Evolutionary conservation across 2,113 vertebrate genomes (phyloP).

Genomic region (Phyllostomus discolor): DNA sequence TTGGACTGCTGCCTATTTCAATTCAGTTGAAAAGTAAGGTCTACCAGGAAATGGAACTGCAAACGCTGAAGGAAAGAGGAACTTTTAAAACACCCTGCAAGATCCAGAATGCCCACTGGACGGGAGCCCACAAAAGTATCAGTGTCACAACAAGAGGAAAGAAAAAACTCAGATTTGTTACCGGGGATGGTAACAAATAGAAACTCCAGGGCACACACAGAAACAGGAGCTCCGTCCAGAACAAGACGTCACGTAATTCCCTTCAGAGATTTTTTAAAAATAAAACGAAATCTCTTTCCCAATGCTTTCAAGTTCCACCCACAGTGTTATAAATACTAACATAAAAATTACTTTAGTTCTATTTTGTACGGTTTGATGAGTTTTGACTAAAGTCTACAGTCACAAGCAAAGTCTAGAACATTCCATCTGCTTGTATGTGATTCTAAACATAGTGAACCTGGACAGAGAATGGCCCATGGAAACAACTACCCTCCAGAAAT

Average conservation of each 20-base stretch:
- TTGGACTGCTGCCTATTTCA: rapidly evolving
- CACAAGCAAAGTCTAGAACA: neutral
- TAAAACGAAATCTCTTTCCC: neutral
- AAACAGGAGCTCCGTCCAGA: neutral
- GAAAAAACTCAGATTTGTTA: neutral
- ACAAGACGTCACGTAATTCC: rapidly evolving
- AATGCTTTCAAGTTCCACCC: neutral
- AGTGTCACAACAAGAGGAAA: rapidly evolving
- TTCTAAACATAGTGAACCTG: neutral
- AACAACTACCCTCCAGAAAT: neutral
- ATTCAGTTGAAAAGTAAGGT: neutral
- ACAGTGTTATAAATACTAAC: neutral
- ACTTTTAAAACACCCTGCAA: neutral
- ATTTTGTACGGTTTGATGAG: neutral
- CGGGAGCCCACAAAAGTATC: neutral
- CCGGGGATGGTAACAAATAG: neutral
- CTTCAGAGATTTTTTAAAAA: neutral
- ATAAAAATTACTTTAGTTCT: neutral
- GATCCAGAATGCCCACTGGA: neutral
- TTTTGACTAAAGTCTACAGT: neutral
- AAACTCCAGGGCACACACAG: neutral
- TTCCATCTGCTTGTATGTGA: too few relatives aligned
- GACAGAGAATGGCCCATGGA: rapidly evolving
- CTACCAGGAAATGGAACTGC: neutral
- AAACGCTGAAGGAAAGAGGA: neutral